Evolutionary conservation across 1,140 invertebrate genomes (phyloP).

Genomic region (Microplitis demolitor): DNA sequence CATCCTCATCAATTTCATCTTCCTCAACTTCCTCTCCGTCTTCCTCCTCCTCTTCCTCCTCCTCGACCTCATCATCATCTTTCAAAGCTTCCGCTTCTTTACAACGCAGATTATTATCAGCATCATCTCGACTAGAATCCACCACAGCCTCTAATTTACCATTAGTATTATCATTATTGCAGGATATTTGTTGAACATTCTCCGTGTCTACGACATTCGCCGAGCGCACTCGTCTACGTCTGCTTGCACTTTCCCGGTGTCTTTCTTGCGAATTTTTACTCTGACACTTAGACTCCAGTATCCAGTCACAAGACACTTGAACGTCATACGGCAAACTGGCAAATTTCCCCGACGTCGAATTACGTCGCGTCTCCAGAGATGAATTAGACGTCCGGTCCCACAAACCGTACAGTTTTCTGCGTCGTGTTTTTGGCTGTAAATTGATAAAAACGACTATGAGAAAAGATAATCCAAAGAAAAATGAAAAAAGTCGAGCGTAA

Average conservation of each 20-base stretch:
- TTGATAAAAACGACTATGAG: neutral
- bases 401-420: conserved; percentile 75
- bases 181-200: conserved; percentile 32
- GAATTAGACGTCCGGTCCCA: conserved; percentile 64
- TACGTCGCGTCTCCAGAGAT: conserved; percentile 44
- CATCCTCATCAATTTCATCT: conserved; percentile 10
- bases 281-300: conserved; percentile 55
- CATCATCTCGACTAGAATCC: neutral
- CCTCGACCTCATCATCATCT: conserved; percentile 1
- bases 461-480: no score
- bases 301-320: conserved; percentile 62
- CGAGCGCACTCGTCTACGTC: conserved; percentile 4
- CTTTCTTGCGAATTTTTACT: conserved; percentile 29
- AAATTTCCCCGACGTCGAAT: conserved; percentile 61
- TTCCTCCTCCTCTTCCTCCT: conserved; percentile 23
- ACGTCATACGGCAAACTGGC: conserved; percentile 69
- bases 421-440: conserved; percentile 68
- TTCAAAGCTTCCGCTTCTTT: neutral
- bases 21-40: conserved; percentile 10
- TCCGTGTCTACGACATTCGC: conserved; percentile 30
- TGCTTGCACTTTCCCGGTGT: neutral
- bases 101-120: conserved; percentile 7
- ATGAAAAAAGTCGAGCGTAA: neutral
- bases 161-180: no score
- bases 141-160: neutral